Base-by-base conservation (phyloP, 2,797 vertebrate genomes). In the Benthosema pterotum region DNA sequence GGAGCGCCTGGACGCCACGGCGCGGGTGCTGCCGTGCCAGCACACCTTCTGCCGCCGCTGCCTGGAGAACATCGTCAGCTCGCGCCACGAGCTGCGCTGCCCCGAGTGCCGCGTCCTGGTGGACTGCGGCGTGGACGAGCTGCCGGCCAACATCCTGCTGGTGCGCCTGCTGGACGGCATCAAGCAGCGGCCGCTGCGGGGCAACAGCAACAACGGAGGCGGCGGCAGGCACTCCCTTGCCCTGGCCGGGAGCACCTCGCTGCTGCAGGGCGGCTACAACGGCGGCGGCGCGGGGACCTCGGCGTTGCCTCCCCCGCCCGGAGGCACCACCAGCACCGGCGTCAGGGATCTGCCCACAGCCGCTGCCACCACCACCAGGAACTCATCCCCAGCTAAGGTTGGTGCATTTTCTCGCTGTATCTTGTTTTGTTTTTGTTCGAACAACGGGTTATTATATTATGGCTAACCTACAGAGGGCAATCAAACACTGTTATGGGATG, bases 21-120 rank as follows among this genome's bases (percentile, higher is more conserved):
- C 97, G 84, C 94, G 93, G 88, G 97, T 96, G 68, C 94, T 98
- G 77, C 97, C 97, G 13, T 98, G 97, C 85, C 97, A 98, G 90
- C 97, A 98, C 92, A 98, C 97, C 84, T 98, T 98, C 93, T 98
- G 97, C 88, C 95, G 95, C 83, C 96, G 96, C 89, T 98, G 97
- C 87, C 91, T 98, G 88, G 95, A 98, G 88, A 97, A 95, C 92
- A 98, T 98, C 60, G 90, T 98, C 77, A 94, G 95, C 90, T 98
- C 96, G 75, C 91, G 96, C 67, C 95, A 94, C 83, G 97, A 98
- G 87, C 94, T 98, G 71, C 96, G 96, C 84, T 98, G 96, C 89
- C 96, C 97, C 0, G 96, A 98, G 92, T 98, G 96, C 72, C 95
- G 97, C 91, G 94, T 97, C 90, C 86, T 98, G 67, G 97, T 98